Conservation (phyloP, 2,888 invertebrate genomes). For the Drosophila prostipennis region DNA sequence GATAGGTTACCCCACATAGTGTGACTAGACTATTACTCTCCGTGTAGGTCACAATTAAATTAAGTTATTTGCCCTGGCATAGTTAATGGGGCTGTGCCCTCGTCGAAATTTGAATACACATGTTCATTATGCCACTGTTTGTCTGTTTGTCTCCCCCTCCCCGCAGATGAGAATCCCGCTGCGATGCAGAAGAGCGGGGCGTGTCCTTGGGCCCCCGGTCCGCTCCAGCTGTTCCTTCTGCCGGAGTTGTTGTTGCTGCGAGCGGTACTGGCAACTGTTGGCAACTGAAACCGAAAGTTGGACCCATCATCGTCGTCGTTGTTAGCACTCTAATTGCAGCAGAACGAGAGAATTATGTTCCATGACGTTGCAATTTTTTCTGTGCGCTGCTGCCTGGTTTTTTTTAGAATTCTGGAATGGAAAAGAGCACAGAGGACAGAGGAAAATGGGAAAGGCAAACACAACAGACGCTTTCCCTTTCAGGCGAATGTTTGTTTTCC, state of each 20-base stretch:
- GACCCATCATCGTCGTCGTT: slow-evolving; percentile 28
- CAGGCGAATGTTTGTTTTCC: slow-evolving; percentile 50
- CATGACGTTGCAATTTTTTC: slow-evolving; percentile 33
- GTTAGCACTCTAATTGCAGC: slow-evolving; percentile 38
- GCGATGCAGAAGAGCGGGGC: slow-evolving; percentile 93
- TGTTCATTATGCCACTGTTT: slow-evolving; percentile 38
- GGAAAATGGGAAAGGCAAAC: slow-evolving; percentile 42
- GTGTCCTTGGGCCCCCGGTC: slow-evolving; percentile 31
- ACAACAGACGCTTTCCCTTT: slow-evolving; percentile 44
- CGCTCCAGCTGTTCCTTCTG: slow-evolving; percentile 34
- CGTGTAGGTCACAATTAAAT: slow-evolving; percentile 57
- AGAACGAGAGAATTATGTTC: slow-evolving; percentile 40
- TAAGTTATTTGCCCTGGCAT: slow-evolving; percentile 48
- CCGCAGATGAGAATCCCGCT: slow-evolving; percentile 92
- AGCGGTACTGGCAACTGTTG: slow-evolving; percentile 38
- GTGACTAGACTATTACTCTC: no score
- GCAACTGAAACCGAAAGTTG: slow-evolving; percentile 29
- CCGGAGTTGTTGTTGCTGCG: slow-evolving; percentile 34
- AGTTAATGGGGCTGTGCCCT: slow-evolving; percentile 28
- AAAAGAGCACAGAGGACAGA: slow-evolving; percentile 19
- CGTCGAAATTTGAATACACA: slow-evolving; percentile 48
- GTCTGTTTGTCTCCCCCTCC: slow-evolving; percentile 11
- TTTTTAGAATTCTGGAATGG: slow-evolving; percentile 21
- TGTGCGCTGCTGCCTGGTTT: slow-evolving; percentile 4
- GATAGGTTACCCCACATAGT: no score